Evolutionary conservation across 2,888 invertebrate genomes (phyloP).

Genomic region (Pantelozetes paolii): DNA sequence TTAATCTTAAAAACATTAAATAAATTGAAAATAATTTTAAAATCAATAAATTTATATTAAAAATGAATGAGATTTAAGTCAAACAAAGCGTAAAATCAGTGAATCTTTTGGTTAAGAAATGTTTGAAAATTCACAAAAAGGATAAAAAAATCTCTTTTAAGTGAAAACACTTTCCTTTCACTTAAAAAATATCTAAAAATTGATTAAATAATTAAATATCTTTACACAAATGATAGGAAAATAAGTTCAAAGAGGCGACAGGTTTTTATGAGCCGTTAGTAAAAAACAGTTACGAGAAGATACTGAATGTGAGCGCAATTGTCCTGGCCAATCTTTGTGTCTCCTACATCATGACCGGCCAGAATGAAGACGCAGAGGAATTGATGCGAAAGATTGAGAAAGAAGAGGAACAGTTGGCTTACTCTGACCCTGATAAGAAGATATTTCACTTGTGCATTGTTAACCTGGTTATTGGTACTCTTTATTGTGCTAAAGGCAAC

Average conservation of each 20-base stretch:
- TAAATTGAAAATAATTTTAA: too few relatives aligned
- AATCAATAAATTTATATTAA: too few relatives aligned
- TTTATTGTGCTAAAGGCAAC: slow-evolving; percentile 97
- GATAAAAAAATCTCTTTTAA: too few relatives aligned
- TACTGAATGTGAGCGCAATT: slow-evolving; percentile 92
- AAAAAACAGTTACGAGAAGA: slow-evolving; percentile 83
- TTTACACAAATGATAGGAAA: slow-evolving; percentile 59
- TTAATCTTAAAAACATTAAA: too few relatives aligned
- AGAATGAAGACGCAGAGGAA: slow-evolving; percentile 97
- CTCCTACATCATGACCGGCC: slow-evolving; percentile 97
- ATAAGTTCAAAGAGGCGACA: slow-evolving; percentile 94
- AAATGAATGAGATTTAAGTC: too few relatives aligned
- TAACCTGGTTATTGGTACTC: slow-evolving; percentile 94
- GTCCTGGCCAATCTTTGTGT: slow-evolving; percentile 97
- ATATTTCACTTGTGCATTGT: slow-evolving; percentile 92
- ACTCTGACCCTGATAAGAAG: slow-evolving; percentile 88
- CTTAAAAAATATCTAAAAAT: too few relatives aligned
- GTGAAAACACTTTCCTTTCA: too few relatives aligned
- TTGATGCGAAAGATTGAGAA: slow-evolving; percentile 97
- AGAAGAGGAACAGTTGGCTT: slow-evolving; percentile 87
- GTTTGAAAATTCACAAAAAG: too few relatives aligned
- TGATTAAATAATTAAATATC: not conserved
- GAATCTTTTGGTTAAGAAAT: too few relatives aligned
- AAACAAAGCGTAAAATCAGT: too few relatives aligned
- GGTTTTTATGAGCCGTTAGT: slow-evolving; percentile 98